Conservation (phyloP, 2,797 vertebrate species). For the Sebastolobus altivelis region DNA sequence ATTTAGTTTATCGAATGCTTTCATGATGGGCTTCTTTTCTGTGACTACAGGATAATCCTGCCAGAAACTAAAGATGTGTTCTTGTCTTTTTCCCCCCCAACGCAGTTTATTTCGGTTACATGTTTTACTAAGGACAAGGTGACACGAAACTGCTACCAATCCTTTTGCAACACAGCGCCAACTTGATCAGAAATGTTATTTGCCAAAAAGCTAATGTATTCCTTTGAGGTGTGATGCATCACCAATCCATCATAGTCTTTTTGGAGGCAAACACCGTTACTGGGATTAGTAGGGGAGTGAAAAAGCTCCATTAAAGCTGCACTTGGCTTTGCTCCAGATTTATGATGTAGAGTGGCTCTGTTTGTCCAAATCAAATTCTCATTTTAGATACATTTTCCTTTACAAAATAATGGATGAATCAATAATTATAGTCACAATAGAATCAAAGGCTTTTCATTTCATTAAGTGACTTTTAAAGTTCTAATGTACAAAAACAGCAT, state of each 20-base stretch:
- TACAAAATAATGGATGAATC: neutral
- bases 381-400: slow-evolving; percentile 10
- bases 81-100: neutral
- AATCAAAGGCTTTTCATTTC: slow-evolving; percentile 1
- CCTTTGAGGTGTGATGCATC: slow-evolving; percentile 20
- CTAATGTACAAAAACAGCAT: neutral
- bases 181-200: slow-evolving; percentile 22
- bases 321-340: slow-evolving; percentile 9
- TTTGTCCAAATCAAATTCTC: slow-evolving; percentile 9
- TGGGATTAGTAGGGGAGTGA: slow-evolving; percentile 21
- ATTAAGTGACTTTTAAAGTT: neutral
- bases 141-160: slow-evolving; percentile 5
- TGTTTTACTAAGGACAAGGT: neutral
- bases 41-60: neutral
- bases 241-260: slow-evolving; percentile 27
- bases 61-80: neutral
- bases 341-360: neutral
- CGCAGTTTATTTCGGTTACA: neutral
- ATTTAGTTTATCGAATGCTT: neutral
- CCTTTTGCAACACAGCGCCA: slow-evolving; percentile 11
- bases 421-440: neutral
- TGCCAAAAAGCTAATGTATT: slow-evolving; percentile 29
- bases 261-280: slow-evolving; percentile 9
- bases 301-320: slow-evolving; percentile 14
- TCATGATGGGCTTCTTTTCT: neutral